Evolutionary conservation across 2,797 vertebrate genomes (phyloP).

Genomic region (Peromyscus aztecus): DNA sequence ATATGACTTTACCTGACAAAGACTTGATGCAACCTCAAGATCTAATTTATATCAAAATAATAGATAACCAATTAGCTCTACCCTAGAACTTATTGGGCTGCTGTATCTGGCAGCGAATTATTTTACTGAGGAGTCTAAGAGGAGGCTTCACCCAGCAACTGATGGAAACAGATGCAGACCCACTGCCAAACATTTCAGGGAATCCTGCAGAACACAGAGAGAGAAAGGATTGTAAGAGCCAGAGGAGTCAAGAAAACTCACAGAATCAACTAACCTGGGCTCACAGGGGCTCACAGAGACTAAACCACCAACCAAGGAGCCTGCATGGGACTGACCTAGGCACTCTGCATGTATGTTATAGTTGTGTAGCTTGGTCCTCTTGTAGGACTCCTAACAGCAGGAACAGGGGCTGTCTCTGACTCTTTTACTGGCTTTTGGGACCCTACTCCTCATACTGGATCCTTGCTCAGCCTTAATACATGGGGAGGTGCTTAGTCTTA

Average conservation of each 20-base stretch:
- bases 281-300: neutral
- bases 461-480: neutral
- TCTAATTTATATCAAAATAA: neutral
- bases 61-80: neutral
- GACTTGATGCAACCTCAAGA: neutral
- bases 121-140: neutral
- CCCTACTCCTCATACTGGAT: neutral
- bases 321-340: neutral
- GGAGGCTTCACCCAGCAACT: neutral
- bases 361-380: neutral
- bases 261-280: neutral
- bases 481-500: neutral
- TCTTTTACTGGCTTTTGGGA: neutral
- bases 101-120: neutral
- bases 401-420: neutral
- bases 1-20: neutral
- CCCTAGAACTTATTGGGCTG: neutral
- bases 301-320: neutral
- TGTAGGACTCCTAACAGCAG: neutral
- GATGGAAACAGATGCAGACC: neutral
- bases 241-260: neutral
- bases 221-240: neutral
- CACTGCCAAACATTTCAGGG: neutral
- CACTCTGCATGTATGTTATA: neutral
- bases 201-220: neutral